phyloP scores from a whole-genome alignment of 2,113 vertebrate species.

The Hypocryptadius cinnamomeus region DNA sequence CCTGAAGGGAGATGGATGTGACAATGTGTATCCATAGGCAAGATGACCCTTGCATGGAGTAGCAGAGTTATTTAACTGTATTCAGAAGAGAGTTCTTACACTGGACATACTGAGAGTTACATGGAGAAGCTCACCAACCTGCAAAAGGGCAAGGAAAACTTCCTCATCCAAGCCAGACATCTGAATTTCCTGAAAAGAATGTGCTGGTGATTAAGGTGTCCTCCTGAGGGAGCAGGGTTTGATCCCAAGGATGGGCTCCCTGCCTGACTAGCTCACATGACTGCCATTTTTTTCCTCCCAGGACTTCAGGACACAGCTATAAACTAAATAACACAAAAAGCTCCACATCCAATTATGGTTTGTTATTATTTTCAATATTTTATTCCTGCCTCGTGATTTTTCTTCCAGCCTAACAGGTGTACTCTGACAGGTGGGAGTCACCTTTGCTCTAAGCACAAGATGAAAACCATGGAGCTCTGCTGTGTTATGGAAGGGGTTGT shows the following conservation, averaged over 20 bases:
- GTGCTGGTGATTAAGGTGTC: neutral
- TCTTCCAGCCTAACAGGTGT: neutral
- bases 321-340: neutral
- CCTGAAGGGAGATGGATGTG: neutral
- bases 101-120: neutral
- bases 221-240: neutral
- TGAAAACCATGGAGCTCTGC: neutral
- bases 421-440: neutral
- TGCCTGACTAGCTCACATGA: neutral
- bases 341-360: neutral
- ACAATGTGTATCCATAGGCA: neutral
- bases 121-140: neutral
- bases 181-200: neutral
- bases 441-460: neutral
- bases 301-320: neutral
- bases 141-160: neutral
- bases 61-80: neutral
- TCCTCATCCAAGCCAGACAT: neutral
- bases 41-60: neutral
- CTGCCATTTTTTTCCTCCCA: neutral
- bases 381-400: neutral
- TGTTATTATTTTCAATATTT: neutral
- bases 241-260: neutral
- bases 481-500: neutral
- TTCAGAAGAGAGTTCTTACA: neutral